phyloP scores from a whole-genome alignment of 1,140 invertebrate genomes.

The Heliothis virescens region DNA sequence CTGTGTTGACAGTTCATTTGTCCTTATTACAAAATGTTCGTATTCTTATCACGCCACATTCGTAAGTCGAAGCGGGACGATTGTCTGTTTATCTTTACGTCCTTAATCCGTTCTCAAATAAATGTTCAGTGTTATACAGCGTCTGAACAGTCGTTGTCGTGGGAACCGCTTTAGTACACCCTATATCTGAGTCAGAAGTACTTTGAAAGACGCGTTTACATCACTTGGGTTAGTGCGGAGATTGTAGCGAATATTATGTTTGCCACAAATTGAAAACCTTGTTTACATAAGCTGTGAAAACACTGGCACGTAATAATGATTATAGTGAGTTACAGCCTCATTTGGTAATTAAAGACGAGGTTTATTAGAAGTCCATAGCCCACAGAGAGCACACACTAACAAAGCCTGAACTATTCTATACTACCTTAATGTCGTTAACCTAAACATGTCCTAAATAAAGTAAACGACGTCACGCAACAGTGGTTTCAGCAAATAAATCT shows the following conservation, averaged over 20 bases:
- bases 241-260: background rate
- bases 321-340: too few relatives aligned
- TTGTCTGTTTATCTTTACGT: constrained; percentile 37
- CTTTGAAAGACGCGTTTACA: constrained; percentile 1
- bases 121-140: constrained; percentile 22
- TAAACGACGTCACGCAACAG: constrained; percentile 12
- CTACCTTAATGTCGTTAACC: background rate
- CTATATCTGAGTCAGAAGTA: constrained; percentile 15
- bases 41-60: constrained; percentile 27
- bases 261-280: background rate
- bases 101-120: constrained; percentile 12
- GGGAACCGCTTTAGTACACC: constrained; percentile 23
- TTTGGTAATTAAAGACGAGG: background rate
- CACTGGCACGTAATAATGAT: too few relatives aligned
- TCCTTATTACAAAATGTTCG: constrained; percentile 5
- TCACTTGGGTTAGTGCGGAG: background rate
- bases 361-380: background rate
- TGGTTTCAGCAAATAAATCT: constrained; percentile 17
- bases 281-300: background rate
- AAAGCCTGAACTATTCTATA: background rate
- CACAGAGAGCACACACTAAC: background rate
- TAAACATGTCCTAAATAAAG: constrained; percentile 7
- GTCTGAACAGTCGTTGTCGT: constrained; percentile 6
- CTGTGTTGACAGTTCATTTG: constrained; percentile 33
- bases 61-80: background rate